Conservation (phyloP, 1,140 invertebrate species). For the Mesaphorura yosii region DNA sequence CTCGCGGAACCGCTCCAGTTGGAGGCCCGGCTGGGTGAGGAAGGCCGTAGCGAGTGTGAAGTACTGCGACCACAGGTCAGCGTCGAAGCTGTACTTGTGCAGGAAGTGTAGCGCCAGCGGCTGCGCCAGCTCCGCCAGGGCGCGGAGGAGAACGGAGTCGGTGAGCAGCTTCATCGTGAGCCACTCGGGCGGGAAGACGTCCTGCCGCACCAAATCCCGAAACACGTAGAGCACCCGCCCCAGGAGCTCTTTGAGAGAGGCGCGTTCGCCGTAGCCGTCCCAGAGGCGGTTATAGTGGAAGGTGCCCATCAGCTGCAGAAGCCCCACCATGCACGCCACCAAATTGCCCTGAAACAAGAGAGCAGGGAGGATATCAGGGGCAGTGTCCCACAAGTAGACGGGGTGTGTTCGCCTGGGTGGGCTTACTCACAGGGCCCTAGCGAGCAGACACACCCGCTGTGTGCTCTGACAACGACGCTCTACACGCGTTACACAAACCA, state of each 20-base stretch:
- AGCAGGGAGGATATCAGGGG: too few relatives aligned
- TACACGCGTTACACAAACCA: too few relatives aligned
- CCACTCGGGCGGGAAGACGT: slow-evolving; percentile 86
- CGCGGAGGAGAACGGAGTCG: slow-evolving; percentile 74
- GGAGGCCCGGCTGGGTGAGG: slow-evolving; percentile 71
- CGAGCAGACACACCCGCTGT: too few relatives aligned
- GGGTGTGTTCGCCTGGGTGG: too few relatives aligned
- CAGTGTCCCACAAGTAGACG: too few relatives aligned
- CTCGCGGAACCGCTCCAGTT: slow-evolving; percentile 70
- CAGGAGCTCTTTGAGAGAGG: slow-evolving; percentile 77
- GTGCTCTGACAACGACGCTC: too few relatives aligned
- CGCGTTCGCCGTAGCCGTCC: slow-evolving; percentile 59
- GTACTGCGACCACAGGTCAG: slow-evolving; percentile 76
- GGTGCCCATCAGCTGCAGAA: slow-evolving; percentile 73
- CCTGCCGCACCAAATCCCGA: slow-evolving; percentile 64
- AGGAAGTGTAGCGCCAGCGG: slow-evolving; percentile 75
- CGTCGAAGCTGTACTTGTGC: slow-evolving; percentile 52
- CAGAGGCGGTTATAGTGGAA: slow-evolving; percentile 77
- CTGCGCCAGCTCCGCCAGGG: slow-evolving; percentile 74
- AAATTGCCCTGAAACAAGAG: too few relatives aligned
- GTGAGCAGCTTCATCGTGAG: slow-evolving; percentile 80
- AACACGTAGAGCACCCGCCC: slow-evolving; percentile 79
- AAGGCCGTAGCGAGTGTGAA: slow-evolving; percentile 79
- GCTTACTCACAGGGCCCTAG: too few relatives aligned
- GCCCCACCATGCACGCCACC: slow-evolving; percentile 70